A percentile compares a stretch with the other conserved stretches of the same genome.
These are phyloP conservation scores for Antheraea pernyi DNA, from an alignment of 1,140 invertebrate species.

Conservation along the genomic window DNA sequence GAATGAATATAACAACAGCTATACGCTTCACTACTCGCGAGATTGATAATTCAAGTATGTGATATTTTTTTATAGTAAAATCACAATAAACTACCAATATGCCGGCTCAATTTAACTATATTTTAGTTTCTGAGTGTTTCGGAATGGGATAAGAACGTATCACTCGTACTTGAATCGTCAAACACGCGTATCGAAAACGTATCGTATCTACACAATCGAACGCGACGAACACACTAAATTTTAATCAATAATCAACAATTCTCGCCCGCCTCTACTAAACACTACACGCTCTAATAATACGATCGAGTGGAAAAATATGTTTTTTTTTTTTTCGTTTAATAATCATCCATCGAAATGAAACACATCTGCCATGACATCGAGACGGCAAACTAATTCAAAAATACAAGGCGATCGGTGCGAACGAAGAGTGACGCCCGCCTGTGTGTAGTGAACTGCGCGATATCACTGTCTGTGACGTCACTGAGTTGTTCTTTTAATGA, in stretches of 20 bases:
- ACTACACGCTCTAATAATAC: constrained; percentile 71
- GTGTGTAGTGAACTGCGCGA: not conserved
- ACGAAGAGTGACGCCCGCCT: constrained; percentile 13
- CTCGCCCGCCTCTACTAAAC: constrained; percentile 63
- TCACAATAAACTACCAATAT: too few species aligned
- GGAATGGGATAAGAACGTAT: not conserved
- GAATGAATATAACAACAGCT: constrained; percentile 54
- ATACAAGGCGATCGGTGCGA: constrained; percentile 49
- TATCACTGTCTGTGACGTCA: not conserved
- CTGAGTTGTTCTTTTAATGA: too few species aligned
- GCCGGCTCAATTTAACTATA: too few species aligned
- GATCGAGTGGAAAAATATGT: constrained; percentile 77
- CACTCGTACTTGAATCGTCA: not conserved
- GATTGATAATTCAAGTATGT: not conserved
- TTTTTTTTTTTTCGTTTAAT: constrained; percentile 34
- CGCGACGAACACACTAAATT: constrained; percentile 64
- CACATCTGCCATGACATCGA: constrained; percentile 52
- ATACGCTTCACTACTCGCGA: constrained; percentile 33
- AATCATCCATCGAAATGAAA: constrained; percentile 66
- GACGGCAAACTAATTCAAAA: constrained; percentile 58
- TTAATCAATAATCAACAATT: constrained; percentile 78
- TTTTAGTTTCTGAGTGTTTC: too few species aligned
- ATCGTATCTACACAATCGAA: constrained; percentile 59
- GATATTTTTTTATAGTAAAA: too few species aligned
- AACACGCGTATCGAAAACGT: constrained; percentile 22